Evolutionary conservation across 2,888 invertebrate species (phyloP), one percentile per base, ranked within the genome.

Genomic region (Dusona sp.): DNA sequence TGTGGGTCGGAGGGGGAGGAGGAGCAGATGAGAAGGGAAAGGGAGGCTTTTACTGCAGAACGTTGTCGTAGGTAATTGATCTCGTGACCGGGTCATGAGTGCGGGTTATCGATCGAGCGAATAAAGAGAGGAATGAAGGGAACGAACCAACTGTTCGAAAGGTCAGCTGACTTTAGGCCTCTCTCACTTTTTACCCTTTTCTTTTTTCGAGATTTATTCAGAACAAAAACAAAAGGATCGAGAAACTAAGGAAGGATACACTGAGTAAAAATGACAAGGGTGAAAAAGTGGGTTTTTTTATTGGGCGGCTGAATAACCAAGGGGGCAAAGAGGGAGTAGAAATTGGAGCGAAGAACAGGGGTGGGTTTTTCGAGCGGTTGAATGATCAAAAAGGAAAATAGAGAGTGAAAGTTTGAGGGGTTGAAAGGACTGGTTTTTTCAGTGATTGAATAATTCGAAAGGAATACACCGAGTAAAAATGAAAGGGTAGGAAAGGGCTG

Each of bases 1-100:
- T 19, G 25, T 2, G n/a, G 22, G 42, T 3, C 54, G 38, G 68
- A 16, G 70, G 38, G 9, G 45, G 57, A 33, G n/a, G 16, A 61
- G 54, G 19, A 16, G 16, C 13, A 25, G n/a, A n/a, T 6, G 8
- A 25, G 57, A n/a, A 57, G 42, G 57, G 25, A 61, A 25, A 19
- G 67, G 57, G 57, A 29, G 13, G 9, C 25, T 45, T 68, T 77
- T 65, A 75, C 72, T 68, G 81, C 79, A 73, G 42, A 83, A 73
- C 83, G 73, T 86, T 86, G 80, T 83, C 84, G 80, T 84, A 84
- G 87, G 85, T 88, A 86, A 87, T 87, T 84, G 84, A 84, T 88
- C 81, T 87, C 84, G 77, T 89, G 89, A 89, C 89, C 89, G 82
- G 88, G 88, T 89, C 89, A 86, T 83, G 84, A 84, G 83, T 85